These are phyloP conservation scores for Dascillus cervinus DNA, from an alignment of 2,888 invertebrate species.

Conservation along the genomic window DNA sequence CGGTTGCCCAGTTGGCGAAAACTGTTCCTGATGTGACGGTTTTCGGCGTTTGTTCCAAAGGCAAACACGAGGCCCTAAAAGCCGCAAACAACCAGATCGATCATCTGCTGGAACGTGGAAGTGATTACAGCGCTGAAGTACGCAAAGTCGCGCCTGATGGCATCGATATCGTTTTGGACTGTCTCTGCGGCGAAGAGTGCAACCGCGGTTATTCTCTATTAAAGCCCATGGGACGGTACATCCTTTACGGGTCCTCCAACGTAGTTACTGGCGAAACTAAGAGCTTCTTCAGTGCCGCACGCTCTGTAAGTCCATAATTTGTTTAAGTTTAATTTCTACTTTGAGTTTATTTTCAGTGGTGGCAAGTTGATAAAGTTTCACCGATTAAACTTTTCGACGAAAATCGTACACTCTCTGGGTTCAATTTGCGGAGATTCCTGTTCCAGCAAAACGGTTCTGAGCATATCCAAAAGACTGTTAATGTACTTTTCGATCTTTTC, in stretches of 20 bases:
- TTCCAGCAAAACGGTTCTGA: constrained; percentile 68
- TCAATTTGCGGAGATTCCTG: constrained; percentile 76
- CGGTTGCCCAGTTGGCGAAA: constrained; percentile 73
- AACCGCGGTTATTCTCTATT: constrained; percentile 75
- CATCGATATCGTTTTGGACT: constrained; percentile 80
- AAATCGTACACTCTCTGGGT: constrained; percentile 75
- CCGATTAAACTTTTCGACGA: constrained; percentile 84
- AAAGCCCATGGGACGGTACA: constrained; percentile 83
- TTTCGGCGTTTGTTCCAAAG: constrained; percentile 77
- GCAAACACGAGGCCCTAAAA: constrained; percentile 78
- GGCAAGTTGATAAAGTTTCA: constrained; percentile 87
- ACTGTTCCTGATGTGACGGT: constrained; percentile 74
- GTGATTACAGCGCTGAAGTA: constrained; percentile 77
- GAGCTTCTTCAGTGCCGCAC: constrained; percentile 84
- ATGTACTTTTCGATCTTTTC: constrained; percentile 68
- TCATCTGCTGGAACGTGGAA: constrained; percentile 71
- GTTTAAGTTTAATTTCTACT: background rate
- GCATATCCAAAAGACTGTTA: constrained; percentile 62
- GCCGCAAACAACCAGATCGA: constrained; percentile 60
- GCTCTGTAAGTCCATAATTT: constrained; percentile 59
- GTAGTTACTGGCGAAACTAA: constrained; percentile 87
- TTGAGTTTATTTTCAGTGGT: constrained; percentile 56
- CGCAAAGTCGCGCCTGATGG: constrained; percentile 72
- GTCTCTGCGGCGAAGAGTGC: constrained; percentile 82
- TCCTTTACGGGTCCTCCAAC: constrained; percentile 81